A percentile compares a stretch with the other conserved stretches of the same genome.
Evolutionary conservation across 2,888 invertebrate genomes (phyloP).

Genomic region (Drosophila neotestacea): DNA sequence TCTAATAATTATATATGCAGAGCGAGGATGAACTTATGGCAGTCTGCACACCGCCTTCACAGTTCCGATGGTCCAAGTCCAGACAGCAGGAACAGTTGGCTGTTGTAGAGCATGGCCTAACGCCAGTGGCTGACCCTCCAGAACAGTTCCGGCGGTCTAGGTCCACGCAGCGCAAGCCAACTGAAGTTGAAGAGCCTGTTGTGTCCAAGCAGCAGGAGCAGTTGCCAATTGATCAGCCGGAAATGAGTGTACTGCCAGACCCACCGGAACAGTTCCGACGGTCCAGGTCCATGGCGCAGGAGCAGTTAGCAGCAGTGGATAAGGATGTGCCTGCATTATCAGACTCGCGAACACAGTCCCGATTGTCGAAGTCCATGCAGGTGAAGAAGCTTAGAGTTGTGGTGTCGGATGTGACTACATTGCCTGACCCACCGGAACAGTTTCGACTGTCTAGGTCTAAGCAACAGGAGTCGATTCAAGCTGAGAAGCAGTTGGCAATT

Average conservation of each 20-base stretch:
- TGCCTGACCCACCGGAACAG: constrained; percentile 2
- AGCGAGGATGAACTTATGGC: constrained; percentile 27
- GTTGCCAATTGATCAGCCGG: too few relatives aligned
- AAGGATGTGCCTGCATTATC: neutral
- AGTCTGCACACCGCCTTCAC: constrained; percentile 38
- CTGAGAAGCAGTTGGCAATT: neutral
- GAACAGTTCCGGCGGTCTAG: neutral
- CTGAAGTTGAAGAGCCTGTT: neutral
- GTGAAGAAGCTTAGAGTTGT: too few relatives aligned
- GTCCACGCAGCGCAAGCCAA: too few relatives aligned
- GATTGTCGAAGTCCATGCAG: too few relatives aligned
- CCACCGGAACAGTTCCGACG: neutral
- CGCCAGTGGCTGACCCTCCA: neutral
- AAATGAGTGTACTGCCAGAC: neutral
- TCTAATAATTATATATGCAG: constrained; percentile 6
- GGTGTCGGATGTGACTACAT: neutral
- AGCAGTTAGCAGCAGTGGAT: neutral
- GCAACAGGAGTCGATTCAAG: neutral
- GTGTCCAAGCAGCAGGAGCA: neutral
- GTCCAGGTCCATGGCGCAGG: neutral
- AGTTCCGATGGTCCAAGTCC: constrained; percentile 26
- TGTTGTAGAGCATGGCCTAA: neutral
- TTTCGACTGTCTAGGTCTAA: neutral
- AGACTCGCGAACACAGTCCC: neutral
- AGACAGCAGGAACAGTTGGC: constrained; percentile 2